Evolutionary conservation across 2,888 invertebrate genomes (phyloP).

Genomic region (Theretra japonica): DNA sequence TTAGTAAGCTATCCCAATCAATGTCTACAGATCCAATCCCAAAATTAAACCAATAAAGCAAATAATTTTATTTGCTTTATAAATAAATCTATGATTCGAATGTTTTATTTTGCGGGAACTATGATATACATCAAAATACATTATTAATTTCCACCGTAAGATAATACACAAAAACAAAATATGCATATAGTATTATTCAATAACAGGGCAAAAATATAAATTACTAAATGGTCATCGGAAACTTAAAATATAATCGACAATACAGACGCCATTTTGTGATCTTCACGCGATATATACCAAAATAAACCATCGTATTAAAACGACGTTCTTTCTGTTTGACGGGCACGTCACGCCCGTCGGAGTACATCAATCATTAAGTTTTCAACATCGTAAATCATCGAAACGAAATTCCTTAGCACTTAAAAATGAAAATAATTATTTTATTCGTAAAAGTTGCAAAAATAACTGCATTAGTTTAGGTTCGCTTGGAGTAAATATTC

Average conservation of each 20-base stretch:
- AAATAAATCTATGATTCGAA: too few species aligned
- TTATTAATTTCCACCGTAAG: too few species aligned
- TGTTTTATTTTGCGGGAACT: too few species aligned
- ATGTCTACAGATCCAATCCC: too few species aligned
- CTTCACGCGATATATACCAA: background rate
- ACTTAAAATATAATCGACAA: background rate
- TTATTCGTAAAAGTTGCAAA: background rate
- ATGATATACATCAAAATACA: too few species aligned
- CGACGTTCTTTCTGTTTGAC: constrained; percentile 11
- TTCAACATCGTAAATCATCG: constrained; percentile 13
- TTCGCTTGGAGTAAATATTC: background rate
- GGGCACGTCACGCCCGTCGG: background rate
- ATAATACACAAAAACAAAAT: too few species aligned
- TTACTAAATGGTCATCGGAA: too few species aligned
- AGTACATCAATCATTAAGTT: constrained; percentile 19
- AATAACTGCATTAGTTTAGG: background rate
- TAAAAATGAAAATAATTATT: background rate
- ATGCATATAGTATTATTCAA: too few species aligned
- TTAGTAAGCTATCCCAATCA: too few species aligned
- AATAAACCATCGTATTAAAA: constrained; percentile 14
- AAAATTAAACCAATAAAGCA: too few species aligned
- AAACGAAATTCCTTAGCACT: background rate
- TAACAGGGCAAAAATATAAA: too few species aligned
- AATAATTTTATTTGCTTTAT: too few species aligned
- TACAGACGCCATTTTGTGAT: background rate